Base-by-base conservation (phyloP, 2,888 invertebrate genomes). In the Cosmorhoe ocellata region DNA sequence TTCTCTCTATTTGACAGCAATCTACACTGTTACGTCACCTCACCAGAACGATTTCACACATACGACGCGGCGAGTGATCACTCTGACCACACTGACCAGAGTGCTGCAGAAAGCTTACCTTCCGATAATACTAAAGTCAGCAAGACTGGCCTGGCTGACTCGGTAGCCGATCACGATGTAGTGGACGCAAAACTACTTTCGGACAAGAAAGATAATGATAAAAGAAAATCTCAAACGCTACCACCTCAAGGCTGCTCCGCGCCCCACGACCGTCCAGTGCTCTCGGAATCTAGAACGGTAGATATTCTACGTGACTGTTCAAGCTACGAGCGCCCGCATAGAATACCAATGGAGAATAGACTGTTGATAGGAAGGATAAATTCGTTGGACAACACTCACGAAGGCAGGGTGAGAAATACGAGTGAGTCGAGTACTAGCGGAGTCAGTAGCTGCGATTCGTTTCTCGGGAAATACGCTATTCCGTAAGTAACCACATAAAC, bases 381-480 rank as follows among this genome's bases (percentile, higher is more conserved):
- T 51, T 88, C 89, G 0, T 54, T 86, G 33, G 90, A 91, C 9
- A 79, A 86, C 37, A 70, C 79, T 1, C 81, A 83, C 28, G 90
- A 91, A 53, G 88, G 87, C 1, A 68, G 91, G 39, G 84, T 88
- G 27, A 76, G 90, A 53, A 89, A 91, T 53, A 90, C 87, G 0
- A 90, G 90, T n/a, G 96, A 96, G 72, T 95, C 95, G 1, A 95
- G 94, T 50, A 95, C 95, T 0, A 96, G 95, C 56, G 96, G 96
- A 32, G 94, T 96, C 13, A 95, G 95, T 80, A 96, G 96, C 48
- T 94, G 94, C 66, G 96, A 96, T 77, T 96, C 95, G 1, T 93
- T 93, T 40, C 88, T 92, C 18, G 93, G 92, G 53, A 92, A 92
- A 73, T 91, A 91, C 64, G 86, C 89, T 58, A 86, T 92, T 65